Base-by-base conservation (phyloP, 1,140 invertebrate species). In the Drosophila tani region DNA sequence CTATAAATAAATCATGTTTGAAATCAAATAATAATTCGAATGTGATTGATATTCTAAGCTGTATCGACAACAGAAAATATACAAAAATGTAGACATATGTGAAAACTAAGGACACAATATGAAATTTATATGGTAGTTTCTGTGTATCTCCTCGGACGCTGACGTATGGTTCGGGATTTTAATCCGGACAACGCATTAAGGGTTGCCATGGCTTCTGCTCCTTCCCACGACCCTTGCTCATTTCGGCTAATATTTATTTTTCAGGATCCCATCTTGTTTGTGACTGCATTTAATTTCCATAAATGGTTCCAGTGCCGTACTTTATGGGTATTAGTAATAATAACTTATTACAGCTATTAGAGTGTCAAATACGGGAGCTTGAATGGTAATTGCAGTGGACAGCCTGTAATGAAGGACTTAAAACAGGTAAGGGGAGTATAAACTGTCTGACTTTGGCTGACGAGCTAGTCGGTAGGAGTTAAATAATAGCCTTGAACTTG, bases 151-250 rank as follows among this genome's bases (percentile, higher is more conserved):
- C 77, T 38, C 50, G 19, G 40, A 35, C 14, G 65, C 77, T 81
- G 78, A 75, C 74, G 78, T 84, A 78, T 81, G 81, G 71, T 73
- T 73, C n/a, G 76, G 79, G 67, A 35, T 21, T 66, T 85, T 84
- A 85, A 85, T 85, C 82, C 75, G 19, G 51, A 55, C 80, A 84
- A 80, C 74, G 81, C 60, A 84, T 77, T 84, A 75, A 46, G 15
- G 49, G 77, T 84, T 85, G 64, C 64, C 73, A 84, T 65, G 67
- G 49, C 47, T 62, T 62, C 29, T 62, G 59, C 59, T 50, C 58
- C 60, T 53, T 45, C 29, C 53, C 24, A 24, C 19, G 53, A 56
- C 53, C 35, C 35, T 56, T 56, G 53, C 53, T 56, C 53, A 24
- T 46, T 69, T 62, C 50, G 65, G 59, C 74, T 77, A 45, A 66